Evolutionary conservation across 2,113 vertebrate genomes (phyloP).

Genomic region (Amblyornis subalaris): DNA sequence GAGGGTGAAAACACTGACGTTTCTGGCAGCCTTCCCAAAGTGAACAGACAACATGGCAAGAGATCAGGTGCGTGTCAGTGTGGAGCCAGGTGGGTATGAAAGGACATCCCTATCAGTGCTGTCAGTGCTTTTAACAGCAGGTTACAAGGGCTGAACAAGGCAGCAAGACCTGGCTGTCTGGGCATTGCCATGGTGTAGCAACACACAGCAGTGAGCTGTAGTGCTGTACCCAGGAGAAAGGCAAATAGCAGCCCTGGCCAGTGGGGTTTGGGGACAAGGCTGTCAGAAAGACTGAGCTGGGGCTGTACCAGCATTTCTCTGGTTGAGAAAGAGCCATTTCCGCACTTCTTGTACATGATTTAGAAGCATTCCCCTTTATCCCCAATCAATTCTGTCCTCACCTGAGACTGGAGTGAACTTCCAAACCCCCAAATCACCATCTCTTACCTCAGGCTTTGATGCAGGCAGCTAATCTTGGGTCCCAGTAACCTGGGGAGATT

Average conservation of each 20-base stretch:
- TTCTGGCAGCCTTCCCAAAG: not conserved
- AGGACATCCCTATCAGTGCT: not conserved
- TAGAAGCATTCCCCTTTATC: not conserved
- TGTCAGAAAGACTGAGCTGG: not conserved
- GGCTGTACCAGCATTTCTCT: not conserved
- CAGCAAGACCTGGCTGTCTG: not conserved
- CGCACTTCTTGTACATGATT: not conserved
- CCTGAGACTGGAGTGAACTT: not conserved
- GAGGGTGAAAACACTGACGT: not conserved
- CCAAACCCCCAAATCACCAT: accelerated
- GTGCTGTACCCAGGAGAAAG: not conserved
- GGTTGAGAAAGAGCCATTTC: not conserved
- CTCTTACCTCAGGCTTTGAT: not conserved
- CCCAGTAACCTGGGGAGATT: not conserved
- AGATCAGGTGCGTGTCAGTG: not conserved
- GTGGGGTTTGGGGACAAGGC: not conserved
- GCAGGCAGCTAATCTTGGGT: not conserved
- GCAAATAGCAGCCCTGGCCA: not conserved
- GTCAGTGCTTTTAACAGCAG: not conserved
- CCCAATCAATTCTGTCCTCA: not conserved
- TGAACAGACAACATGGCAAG: not conserved
- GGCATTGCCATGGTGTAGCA: not conserved
- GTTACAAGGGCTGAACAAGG: not conserved
- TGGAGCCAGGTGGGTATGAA: not conserved
- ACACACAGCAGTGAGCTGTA: not conserved